Base-by-base conservation (phyloP, 2,888 invertebrate species). In the Suillia variegata region DNA sequence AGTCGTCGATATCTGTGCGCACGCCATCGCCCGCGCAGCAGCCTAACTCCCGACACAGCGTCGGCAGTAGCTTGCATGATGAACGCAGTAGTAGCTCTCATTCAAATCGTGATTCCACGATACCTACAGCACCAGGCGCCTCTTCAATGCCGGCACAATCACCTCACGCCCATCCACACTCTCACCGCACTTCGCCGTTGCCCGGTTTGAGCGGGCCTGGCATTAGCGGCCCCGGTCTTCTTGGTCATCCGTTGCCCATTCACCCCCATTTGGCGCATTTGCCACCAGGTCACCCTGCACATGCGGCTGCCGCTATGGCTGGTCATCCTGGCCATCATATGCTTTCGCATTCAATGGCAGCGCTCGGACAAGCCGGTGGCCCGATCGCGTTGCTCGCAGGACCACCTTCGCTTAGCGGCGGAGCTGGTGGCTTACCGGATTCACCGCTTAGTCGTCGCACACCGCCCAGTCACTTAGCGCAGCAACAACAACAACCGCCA, bases 281-380 rank as follows among this genome's bases (percentile, higher is more conserved):
- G 58, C 81, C 73, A 33, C 78, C 75, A 15, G 77, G 75, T 20
- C 80, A 76, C 67, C 79, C 75, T 59, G 80, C 74, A 6, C 80
- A 80, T 58, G 78, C 78, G 15, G 77, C 75, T 0, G 64, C 58
- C 5, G n/a, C n/a, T n/a, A n/a, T n/a, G n/a, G 51, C 73, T 6
- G 74, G 75, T 4, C 82, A 82, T 70, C 74, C 80, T 2, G 75
- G 75, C n/a, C 83, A 82, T 67, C 83, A 80, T 64, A 71, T 82
- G 73, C 68, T 81, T 33, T 76, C 78, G 58, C 77, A 80, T 34
- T 71, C 79, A 18, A 74, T 82, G 62, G 76, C 79, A 8, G 78
- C 74, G 2, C 51, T 78, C 52, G 77, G 78, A 10, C 78, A 76
- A 2, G 78, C 74, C 2, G 78, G 71, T 22, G 77, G 79, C 49